Percentiles rank a stretch among this genome's conserved stretches.
Conservation (phyloP, 2,797 vertebrate genomes). For the Chaetodon trifasciatus region DNA sequence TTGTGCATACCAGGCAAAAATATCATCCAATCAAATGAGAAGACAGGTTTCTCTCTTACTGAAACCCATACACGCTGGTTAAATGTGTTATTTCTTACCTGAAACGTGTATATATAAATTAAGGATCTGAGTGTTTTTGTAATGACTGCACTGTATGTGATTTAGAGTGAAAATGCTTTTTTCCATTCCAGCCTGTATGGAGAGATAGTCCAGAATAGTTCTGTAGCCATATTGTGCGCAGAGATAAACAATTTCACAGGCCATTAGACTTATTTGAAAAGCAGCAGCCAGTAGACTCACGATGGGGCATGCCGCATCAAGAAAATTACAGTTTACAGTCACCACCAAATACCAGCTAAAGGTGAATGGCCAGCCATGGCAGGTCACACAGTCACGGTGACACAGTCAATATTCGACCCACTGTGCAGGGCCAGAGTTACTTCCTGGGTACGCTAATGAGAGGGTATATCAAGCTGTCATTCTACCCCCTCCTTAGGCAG, state of each 20-base stretch:
- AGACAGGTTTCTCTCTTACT: background rate
- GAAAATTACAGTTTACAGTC: constrained; percentile 63
- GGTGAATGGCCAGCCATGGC: constrained; percentile 42
- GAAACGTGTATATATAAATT: constrained; percentile 19
- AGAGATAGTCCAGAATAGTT: constrained; percentile 50
- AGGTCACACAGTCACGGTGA: constrained; percentile 48
- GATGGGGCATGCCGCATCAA: constrained; percentile 43
- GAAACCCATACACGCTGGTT: background rate
- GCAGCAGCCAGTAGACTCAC: constrained; percentile 59
- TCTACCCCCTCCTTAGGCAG: constrained; percentile 48
- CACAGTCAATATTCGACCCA: constrained; percentile 51
- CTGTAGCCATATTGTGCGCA: constrained; percentile 57
- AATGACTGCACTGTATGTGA: constrained; percentile 27
- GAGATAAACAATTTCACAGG: constrained; percentile 81
- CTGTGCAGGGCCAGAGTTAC: constrained; percentile 54
- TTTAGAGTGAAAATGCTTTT: constrained; percentile 47
- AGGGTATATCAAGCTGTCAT: constrained; percentile 57
- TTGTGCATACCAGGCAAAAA: constrained; percentile 38
- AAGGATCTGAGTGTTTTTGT: constrained; percentile 8
- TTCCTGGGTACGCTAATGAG: constrained; percentile 69
- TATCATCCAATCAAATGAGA: constrained; percentile 47
- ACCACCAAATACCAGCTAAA: constrained; percentile 54
- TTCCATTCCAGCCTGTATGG: constrained; percentile 36
- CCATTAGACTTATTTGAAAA: constrained; percentile 79
- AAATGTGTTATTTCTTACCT: background rate